Conservation (phyloP, 2,797 vertebrate species). For the Ibycter americanus region DNA sequence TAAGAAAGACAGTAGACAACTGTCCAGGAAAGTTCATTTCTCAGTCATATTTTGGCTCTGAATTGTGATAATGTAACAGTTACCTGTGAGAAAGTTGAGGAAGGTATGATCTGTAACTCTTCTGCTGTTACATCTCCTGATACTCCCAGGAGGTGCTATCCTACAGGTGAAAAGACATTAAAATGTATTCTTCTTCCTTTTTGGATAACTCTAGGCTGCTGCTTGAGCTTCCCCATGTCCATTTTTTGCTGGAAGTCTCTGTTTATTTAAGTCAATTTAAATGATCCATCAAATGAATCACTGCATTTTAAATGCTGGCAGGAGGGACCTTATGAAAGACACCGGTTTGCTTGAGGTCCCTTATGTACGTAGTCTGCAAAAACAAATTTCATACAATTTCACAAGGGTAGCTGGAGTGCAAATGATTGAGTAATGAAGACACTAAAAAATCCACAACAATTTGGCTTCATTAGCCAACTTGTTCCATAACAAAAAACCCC, state of each 20-base stretch:
- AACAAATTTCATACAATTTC: not conserved
- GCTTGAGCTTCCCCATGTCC: not conserved
- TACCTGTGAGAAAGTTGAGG: not conserved
- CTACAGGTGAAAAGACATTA: not conserved
- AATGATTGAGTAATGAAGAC: not conserved
- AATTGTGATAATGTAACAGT: not conserved
- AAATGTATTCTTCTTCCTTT: not conserved
- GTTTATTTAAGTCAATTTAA: conserved; percentile 3
- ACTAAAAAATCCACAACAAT: not conserved
- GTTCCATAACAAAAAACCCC: not conserved
- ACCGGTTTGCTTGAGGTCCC: not conserved
- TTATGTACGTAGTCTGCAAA: not conserved
- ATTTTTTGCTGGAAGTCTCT: not conserved
- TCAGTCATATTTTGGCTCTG: not conserved
- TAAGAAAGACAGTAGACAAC: not conserved
- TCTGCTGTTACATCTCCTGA: not conserved
- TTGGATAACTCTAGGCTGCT: not conserved
- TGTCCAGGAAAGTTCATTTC: not conserved
- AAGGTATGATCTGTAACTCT: not conserved
- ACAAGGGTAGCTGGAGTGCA: not conserved
- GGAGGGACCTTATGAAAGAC: not conserved
- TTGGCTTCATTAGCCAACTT: not conserved
- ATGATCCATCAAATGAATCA: conserved; percentile 14
- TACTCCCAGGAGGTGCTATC: not conserved
- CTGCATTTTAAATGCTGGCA: not conserved